phyloP scores from a whole-genome alignment of 2,797 vertebrate species.

The Luscinia luscinia region DNA sequence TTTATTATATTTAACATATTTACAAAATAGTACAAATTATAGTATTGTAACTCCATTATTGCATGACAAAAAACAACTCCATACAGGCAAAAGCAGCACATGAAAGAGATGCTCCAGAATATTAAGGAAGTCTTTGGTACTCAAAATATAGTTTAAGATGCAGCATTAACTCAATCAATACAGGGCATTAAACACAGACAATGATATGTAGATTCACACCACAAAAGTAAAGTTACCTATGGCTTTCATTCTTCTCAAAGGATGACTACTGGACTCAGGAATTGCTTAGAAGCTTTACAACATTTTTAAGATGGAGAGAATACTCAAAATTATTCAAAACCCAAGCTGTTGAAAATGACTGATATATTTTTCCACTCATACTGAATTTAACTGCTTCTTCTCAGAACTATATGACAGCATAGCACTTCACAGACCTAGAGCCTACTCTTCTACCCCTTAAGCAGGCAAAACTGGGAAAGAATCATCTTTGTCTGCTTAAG shows the following conservation, averaged over 20 bases:
- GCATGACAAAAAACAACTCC: constrained; percentile 55
- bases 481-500: constrained; percentile 2
- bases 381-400: constrained; percentile 7
- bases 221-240: constrained; percentile 12
- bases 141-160: constrained; percentile 62
- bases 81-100: constrained; percentile 65
- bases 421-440: constrained; percentile 27
- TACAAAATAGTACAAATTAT: constrained; percentile 81
- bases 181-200: constrained; percentile 65
- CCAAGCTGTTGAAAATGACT: neutral
- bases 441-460: constrained; percentile 5
- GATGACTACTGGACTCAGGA: constrained; percentile 6
- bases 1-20: constrained; percentile 83
- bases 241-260: constrained; percentile 29
- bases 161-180: constrained; percentile 70
- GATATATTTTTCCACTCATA: neutral
- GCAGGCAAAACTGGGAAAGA: constrained; percentile 4
- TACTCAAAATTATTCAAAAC: constrained; percentile 4
- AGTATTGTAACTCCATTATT: constrained; percentile 52
- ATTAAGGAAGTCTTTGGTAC: constrained; percentile 78
- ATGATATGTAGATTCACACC: neutral
- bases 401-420: constrained; percentile 20
- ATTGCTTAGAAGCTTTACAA: constrained; percentile 41
- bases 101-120: constrained; percentile 32
- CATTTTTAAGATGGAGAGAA: neutral